Base-by-base conservation (phyloP, 2,113 vertebrate genomes). In the Ranitomeya imitator region DNA sequence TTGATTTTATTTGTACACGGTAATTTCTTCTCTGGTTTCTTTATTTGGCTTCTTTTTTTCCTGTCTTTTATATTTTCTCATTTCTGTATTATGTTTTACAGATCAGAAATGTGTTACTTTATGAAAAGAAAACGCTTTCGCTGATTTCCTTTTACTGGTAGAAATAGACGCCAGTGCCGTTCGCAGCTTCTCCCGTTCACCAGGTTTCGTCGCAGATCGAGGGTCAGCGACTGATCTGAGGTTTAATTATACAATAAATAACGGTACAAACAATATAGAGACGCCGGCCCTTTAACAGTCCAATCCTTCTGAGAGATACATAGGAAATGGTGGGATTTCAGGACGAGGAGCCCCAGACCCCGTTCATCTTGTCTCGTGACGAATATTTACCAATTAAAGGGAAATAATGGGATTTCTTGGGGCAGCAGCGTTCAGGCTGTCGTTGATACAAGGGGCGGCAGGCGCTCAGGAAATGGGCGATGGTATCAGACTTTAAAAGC, bases 201-300 rank as follows among this genome's bases (percentile, higher is more conserved):
- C 26, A 31, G 26, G 26, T 31, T 31, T 31, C 2, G 26, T 2
- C 26, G 26, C 26, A 31, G 26, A 31, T 31, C 26, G 26, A 31
- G 26, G 26, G 26, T 31, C 26, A 31, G 26, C 26, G 26, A 31
- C 26, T 31, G 26, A 85, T 85, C 31, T 37, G 23, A 31, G 26
- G 23, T 74, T 60, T 74, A 74, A 85, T 74, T 85, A 74, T 85
- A 26, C 37, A 59, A 85, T 85, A 85, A 85, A 85, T 85, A 85
- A 85, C 26, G 7, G 69, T 3, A 54, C 65, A 60, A 74, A 74
- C 73, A 74, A 23, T 31, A 54, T 18, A 21, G 15, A 31, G 52
- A 59, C 23, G 59, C 15, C 13, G 81, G 63, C 37, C 61, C 26
- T 67, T 83, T 83, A 83, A 83, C 45, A 21, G 60, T 51, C 18